Evolutionary conservation across 2,797 vertebrate genomes (phyloP).

Genomic region (Lithobates sylvaticus): DNA sequence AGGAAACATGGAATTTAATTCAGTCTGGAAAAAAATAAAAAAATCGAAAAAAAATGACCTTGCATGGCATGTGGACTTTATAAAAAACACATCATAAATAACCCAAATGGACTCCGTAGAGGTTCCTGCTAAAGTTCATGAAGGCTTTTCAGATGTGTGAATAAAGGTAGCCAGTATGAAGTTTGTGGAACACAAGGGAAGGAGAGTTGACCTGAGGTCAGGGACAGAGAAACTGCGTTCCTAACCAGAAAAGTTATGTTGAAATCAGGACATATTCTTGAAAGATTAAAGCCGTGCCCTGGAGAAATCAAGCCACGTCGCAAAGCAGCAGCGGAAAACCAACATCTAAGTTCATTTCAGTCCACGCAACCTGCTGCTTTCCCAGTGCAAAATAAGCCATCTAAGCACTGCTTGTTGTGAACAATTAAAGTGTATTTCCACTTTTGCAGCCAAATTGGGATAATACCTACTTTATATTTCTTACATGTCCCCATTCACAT

Average conservation of each 20-base stretch:
- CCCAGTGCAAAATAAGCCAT: neutral
- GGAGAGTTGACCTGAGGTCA: neutral
- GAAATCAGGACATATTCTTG: conserved; percentile 24
- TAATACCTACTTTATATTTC: too few species aligned
- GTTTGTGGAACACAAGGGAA: neutral
- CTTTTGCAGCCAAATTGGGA: too few species aligned
- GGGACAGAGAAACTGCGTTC: conserved; percentile 5
- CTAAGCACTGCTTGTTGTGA: neutral
- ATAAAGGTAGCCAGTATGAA: neutral
- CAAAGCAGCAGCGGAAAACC: conserved; percentile 11
- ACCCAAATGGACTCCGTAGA: neutral
- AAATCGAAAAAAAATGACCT: neutral
- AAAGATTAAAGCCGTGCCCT: conserved; percentile 41
- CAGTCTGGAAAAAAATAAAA: too few species aligned
- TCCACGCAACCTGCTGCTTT: neutral
- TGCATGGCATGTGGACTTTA: neutral
- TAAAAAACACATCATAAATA: conserved; percentile 1
- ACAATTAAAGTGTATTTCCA: too few species aligned
- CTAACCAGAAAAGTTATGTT: neutral
- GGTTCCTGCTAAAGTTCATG: neutral
- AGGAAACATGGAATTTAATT: too few species aligned
- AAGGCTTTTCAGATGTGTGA: neutral
- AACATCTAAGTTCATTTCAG: conserved; percentile 26
- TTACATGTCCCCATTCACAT: too few species aligned
- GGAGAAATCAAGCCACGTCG: conserved; percentile 23